Evolutionary conservation across 2,888 invertebrate species (phyloP).

Genomic region (Entomobrya proxima): DNA sequence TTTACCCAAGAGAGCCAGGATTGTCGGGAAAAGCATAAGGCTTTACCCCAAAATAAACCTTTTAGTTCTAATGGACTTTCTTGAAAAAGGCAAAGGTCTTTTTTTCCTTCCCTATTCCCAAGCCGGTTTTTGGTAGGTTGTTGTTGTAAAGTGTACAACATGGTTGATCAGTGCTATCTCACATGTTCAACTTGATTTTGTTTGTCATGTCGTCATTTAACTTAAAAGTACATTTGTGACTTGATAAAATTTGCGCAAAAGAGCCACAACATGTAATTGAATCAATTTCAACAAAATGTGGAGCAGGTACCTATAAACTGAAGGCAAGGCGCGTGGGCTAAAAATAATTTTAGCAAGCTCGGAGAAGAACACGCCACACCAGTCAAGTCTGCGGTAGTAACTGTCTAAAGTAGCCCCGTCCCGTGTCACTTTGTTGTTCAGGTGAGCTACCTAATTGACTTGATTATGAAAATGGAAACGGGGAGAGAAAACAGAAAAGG

Average conservation of each 20-base stretch:
- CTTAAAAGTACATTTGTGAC: background rate
- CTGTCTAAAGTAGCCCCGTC: too few species aligned
- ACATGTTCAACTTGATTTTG: background rate
- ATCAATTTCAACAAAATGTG: background rate
- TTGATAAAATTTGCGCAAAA: background rate
- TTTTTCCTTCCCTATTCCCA: background rate
- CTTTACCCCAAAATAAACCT: background rate
- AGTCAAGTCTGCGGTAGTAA: too few species aligned
- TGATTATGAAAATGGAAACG: background rate
- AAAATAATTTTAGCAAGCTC: too few species aligned
- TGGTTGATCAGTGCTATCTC: too few species aligned
- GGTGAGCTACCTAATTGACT: background rate
- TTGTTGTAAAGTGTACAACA: too few species aligned
- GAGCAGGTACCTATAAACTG: too few species aligned
- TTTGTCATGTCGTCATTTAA: background rate
- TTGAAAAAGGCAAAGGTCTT: background rate
- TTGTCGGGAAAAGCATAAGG: background rate
- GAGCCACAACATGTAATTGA: background rate
- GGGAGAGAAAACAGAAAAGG: background rate
- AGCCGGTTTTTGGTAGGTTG: too few species aligned
- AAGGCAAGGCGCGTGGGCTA: too few species aligned
- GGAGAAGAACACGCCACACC: too few species aligned
- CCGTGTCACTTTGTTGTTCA: too few species aligned
- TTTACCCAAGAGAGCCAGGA: too few species aligned
- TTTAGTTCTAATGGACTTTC: slow-evolving; percentile 6